Percentiles rank a stretch among this genome's conserved stretches.
Conservation (phyloP, 2,113 vertebrate genomes). For the Dasyurus viverrinus region DNA sequence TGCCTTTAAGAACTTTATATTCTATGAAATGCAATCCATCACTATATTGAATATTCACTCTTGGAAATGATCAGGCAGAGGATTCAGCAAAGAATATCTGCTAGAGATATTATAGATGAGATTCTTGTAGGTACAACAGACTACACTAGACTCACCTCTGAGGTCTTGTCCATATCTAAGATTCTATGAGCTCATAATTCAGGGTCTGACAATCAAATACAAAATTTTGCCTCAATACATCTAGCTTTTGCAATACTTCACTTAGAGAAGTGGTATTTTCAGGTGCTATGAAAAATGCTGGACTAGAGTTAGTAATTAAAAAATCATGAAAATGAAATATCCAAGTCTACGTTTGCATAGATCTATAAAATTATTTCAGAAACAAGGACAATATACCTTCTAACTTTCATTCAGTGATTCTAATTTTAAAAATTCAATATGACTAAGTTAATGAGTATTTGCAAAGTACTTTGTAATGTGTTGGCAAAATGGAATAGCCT, state of each 20-base stretch:
- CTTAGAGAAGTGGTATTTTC: neutral
- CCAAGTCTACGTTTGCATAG: neutral
- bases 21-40: neutral
- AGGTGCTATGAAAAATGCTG: neutral
- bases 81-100: neutral
- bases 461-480: neutral
- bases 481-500: neutral
- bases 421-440: constrained; percentile 15
- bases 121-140: neutral
- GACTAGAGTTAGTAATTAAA: neutral
- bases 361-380: constrained; percentile 4
- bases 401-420: neutral
- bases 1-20: neutral
- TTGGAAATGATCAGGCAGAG: neutral
- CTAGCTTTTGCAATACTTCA: neutral
- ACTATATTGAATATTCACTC: neutral
- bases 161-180: neutral
- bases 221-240: constrained; percentile 16
- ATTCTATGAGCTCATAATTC: neutral
- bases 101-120: neutral
- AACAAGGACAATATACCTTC: neutral
- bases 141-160: neutral
- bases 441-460: constrained; percentile 29
- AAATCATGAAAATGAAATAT: neutral
- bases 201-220: neutral